Conservation (phyloP, 2,888 invertebrate genomes). For the Stenichneumon culpator region DNA sequence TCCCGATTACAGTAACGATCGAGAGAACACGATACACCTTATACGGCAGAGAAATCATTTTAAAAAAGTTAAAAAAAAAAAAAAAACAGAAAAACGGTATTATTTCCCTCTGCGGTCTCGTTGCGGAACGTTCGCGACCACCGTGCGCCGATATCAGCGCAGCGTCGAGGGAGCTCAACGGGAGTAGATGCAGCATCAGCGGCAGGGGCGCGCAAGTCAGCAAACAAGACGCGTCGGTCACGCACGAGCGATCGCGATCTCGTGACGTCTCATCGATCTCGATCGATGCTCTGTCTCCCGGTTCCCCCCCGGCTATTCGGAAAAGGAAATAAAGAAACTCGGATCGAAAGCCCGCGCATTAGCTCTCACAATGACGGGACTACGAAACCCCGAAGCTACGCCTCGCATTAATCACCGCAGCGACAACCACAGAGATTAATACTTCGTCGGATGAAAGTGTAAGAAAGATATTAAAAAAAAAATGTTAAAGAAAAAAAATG, state of each 20-base stretch:
- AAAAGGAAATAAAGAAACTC: constrained; percentile 13
- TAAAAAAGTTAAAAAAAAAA: background rate
- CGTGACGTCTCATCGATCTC: constrained; percentile 62
- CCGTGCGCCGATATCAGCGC: constrained; percentile 60
- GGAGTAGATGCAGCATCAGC: background rate
- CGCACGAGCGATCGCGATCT: constrained; percentile 66
- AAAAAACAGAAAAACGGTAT: constrained; percentile 14
- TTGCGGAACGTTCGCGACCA: constrained; percentile 64
- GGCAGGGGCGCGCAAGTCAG: constrained; percentile 31
- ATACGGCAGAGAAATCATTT: background rate
- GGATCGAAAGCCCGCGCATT: background rate
- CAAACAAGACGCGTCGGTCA: constrained; percentile 67
- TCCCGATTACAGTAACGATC: constrained; percentile 9
- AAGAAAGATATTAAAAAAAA: background rate
- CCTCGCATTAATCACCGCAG: background rate
- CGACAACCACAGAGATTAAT: background rate
- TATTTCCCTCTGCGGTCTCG: constrained; percentile 61
- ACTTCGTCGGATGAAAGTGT: background rate
- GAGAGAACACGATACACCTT: constrained; percentile 25
- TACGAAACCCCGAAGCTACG: background rate
- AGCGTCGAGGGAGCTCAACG: constrained; percentile 30
- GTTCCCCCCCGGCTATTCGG: background rate
- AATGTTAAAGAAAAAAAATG: background rate
- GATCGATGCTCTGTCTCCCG: constrained; percentile 39
- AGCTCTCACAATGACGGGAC: constrained; percentile 1